Base-by-base conservation (phyloP, 2,888 invertebrate species). In the Lithophane ornitopus region DNA sequence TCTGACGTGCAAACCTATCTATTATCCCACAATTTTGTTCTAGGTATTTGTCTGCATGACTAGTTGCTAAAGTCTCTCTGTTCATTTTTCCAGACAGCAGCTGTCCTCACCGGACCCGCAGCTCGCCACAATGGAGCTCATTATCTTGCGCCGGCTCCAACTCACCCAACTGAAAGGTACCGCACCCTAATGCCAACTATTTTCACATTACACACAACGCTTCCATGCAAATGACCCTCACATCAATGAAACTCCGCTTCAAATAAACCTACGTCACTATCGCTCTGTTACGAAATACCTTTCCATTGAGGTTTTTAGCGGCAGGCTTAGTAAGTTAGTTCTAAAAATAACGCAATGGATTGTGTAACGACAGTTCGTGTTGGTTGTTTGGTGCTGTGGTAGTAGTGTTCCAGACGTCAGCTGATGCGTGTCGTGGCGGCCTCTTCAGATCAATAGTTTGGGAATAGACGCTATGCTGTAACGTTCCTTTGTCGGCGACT, bases 151-250 rank as follows among this genome's bases (percentile, higher is more conserved):
- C 78, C 89, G 83, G 85, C 82, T 85, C 83, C 86, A 77, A 85
- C 85, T 82, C 89, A 81, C 85, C 88, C 91, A 91, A 93, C 89
- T 94, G 90, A 93, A 91, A 95, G 95, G 94, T 94, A 94, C 83
- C 80, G 84, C 77, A 74, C 65, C 69, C 76, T 81, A 76, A 83
- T 85, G 76, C 81, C 75, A 79, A 87, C 84, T 77, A 85, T 80
- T 80, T 77, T 87, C 73, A 83, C 73, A 81, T 87, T 73, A 76
- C 72, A 74, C 79, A 76, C 78, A 52, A 62, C 79, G 84, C 78
- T 84, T 80, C 77, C 76, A 87, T 88, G 87, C 87, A 87, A 85
- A 87, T 87, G 74, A 79, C 77, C 71, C 70, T 69, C 74, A 74
- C 75, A 79, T 85, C 84, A 87, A 87, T 85, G 82, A 82, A 87